Evolutionary conservation across 2,113 vertebrate species (phyloP).

Genomic region (Hippocampus barbouri): DNA sequence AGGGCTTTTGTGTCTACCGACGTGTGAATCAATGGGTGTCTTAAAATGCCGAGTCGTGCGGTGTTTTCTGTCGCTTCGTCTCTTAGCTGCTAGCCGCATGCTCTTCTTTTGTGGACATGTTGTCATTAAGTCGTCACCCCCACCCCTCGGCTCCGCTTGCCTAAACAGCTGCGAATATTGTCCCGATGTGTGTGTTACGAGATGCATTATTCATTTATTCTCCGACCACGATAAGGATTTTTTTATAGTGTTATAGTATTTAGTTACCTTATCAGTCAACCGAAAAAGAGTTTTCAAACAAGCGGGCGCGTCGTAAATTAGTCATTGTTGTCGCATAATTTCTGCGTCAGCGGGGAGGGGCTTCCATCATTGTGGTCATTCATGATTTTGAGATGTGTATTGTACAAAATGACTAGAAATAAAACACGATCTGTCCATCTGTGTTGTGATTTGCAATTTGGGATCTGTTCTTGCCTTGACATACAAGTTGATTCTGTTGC

Average conservation of each 20-base stretch:
- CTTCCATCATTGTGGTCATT: background rate
- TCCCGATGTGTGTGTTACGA: too few relatives aligned
- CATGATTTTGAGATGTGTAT: too few relatives aligned
- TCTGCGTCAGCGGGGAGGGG: background rate
- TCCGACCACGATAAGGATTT: too few relatives aligned
- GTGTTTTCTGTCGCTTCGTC: background rate
- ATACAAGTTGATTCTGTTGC: too few relatives aligned
- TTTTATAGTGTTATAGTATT: too few relatives aligned
- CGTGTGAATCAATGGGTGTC: background rate
- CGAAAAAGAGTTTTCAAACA: background rate
- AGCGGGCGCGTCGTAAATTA: background rate
- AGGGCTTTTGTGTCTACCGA: background rate
- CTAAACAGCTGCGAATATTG: background rate
- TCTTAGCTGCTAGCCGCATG: background rate
- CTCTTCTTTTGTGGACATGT: slow-evolving; percentile 6
- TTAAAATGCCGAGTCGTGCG: background rate
- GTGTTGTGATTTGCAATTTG: background rate
- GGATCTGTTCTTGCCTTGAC: too few relatives aligned
- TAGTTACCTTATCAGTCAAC: background rate
- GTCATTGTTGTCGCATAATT: background rate
- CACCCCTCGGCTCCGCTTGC: too few relatives aligned
- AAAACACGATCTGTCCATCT: background rate
- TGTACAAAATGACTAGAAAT: background rate
- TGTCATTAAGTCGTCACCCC: slow-evolving; percentile 4
- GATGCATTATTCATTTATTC: background rate